These are phyloP conservation scores for Hyalella azteca DNA, from an alignment of 2,888 invertebrate genomes.

Conservation along the genomic window DNA sequence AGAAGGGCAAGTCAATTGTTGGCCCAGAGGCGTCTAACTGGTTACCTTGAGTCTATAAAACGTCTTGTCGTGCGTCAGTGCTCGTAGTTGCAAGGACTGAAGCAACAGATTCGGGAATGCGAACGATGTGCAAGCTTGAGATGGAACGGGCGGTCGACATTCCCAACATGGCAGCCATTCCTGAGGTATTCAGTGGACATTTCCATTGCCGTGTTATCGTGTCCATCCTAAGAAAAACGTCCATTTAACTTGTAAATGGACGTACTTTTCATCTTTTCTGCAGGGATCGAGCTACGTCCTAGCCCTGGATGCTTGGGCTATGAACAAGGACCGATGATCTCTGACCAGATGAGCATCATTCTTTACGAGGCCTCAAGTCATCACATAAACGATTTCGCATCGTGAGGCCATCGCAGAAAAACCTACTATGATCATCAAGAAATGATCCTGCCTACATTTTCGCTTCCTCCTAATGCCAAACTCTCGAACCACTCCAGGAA, in stretches of 20 bases:
- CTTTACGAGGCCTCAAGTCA: constrained; percentile 27
- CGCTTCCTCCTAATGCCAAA: constrained; percentile 34
- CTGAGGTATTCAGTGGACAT: constrained; percentile 32
- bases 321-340: no score
- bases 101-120: background rate
- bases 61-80: background rate
- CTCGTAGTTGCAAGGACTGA: background rate
- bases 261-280: background rate
- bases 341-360: background rate
- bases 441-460: constrained; percentile 35
- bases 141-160: background rate
- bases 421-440: constrained; percentile 36
- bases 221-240: constrained; percentile 29
- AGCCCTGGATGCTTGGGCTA: background rate
- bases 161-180: background rate
- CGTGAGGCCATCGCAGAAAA: constrained; percentile 1
- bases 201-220: constrained; percentile 31
- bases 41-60: background rate
- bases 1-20: background rate
- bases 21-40: background rate
- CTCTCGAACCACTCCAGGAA: constrained; percentile 23
- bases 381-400: constrained; percentile 32
- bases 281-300: background rate
- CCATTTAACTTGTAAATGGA: constrained; percentile 34
- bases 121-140: background rate